Percentiles rank a stretch among this genome's conserved stretches.
These are phyloP conservation scores for Philaenus spumarius DNA, from an alignment of 1,140 invertebrate species.

Conservation along the genomic window DNA sequence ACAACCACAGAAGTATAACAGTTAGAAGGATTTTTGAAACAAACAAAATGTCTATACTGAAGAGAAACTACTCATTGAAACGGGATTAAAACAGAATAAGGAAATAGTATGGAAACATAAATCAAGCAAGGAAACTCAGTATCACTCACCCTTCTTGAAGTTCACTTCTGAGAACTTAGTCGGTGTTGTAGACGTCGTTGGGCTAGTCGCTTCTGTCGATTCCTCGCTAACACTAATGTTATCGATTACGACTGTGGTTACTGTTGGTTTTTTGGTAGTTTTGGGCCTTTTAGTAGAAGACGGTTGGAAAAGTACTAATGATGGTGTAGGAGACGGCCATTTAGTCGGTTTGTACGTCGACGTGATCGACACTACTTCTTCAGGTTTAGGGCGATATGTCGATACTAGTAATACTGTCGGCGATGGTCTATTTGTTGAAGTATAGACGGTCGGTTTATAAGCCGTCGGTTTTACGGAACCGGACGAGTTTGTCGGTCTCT, in stretches of 20 bases:
- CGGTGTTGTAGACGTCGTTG: conserved; percentile 19
- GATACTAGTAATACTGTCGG: conserved; percentile 9
- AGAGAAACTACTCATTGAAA: too few relatives aligned
- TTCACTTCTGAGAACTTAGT: conserved; percentile 14
- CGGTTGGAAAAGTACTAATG: conserved; percentile 13
- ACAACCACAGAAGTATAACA: too few relatives aligned
- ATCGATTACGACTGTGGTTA: conserved; percentile 6
- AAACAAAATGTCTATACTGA: too few relatives aligned
- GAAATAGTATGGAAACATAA: too few relatives aligned
- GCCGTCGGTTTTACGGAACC: conserved; percentile 23
- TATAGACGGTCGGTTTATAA: neutral
- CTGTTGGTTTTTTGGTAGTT: conserved; percentile 8
- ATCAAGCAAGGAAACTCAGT: too few relatives aligned
- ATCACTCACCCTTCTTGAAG: conserved; percentile 20
- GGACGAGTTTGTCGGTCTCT: conserved; percentile 26
- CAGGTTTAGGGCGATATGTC: neutral
- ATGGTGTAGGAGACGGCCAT: conserved; percentile 19
- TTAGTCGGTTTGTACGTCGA: conserved; percentile 14
- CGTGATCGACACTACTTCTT: too few relatives aligned
- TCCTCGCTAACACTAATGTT: conserved; percentile 6
- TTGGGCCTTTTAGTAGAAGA: neutral
- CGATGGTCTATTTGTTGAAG: conserved; percentile 1
- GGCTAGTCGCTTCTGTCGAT: conserved; percentile 11
- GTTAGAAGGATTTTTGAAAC: too few relatives aligned
- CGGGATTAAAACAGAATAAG: too few relatives aligned